These are phyloP conservation scores for Chaetodon trifasciatus DNA, from an alignment of 2,797 vertebrate species.

Conservation along the genomic window DNA sequence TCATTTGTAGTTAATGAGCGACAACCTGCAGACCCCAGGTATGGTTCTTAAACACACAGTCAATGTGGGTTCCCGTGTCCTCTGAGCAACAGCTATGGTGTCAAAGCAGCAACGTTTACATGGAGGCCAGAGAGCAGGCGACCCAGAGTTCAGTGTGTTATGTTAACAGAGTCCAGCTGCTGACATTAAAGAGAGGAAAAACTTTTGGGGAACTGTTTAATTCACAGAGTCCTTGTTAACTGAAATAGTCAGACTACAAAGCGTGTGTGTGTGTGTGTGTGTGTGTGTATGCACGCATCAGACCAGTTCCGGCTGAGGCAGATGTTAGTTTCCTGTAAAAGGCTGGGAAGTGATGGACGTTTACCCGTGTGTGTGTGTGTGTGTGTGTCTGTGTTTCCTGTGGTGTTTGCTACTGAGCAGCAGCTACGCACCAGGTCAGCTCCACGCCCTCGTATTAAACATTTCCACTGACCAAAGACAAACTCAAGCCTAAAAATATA, in stretches of 20 bases:
- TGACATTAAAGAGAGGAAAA: conserved; percentile 24
- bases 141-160: conserved; percentile 51
- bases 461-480: conserved; percentile 71
- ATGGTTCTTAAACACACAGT: conserved; percentile 8
- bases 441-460: conserved; percentile 58
- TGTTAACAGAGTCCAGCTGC: conserved; percentile 65
- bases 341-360: conserved; percentile 24
- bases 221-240: conserved; percentile 41
- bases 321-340: conserved; percentile 44
- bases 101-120: conserved; percentile 30
- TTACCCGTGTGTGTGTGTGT: conserved; percentile 24
- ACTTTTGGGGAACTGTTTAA: conserved; percentile 22
- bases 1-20: conserved; percentile 25
- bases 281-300: conserved; percentile 9
- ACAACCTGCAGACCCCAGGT: conserved; percentile 28
- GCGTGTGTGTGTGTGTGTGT: background rate
- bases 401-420: conserved; percentile 49
- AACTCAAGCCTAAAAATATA: conserved; percentile 72
- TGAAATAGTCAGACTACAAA: conserved; percentile 27
- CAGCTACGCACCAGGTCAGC: conserved; percentile 47
- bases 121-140: conserved; percentile 25
- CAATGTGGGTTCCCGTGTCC: background rate
- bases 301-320: conserved; percentile 4
- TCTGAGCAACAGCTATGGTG: background rate
- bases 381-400: conserved; percentile 42